Percentiles rank a stretch among this genome's conserved stretches.
phyloP scores from a whole-genome alignment of 2,797 vertebrate species.

The Xyrichtys novacula region DNA sequence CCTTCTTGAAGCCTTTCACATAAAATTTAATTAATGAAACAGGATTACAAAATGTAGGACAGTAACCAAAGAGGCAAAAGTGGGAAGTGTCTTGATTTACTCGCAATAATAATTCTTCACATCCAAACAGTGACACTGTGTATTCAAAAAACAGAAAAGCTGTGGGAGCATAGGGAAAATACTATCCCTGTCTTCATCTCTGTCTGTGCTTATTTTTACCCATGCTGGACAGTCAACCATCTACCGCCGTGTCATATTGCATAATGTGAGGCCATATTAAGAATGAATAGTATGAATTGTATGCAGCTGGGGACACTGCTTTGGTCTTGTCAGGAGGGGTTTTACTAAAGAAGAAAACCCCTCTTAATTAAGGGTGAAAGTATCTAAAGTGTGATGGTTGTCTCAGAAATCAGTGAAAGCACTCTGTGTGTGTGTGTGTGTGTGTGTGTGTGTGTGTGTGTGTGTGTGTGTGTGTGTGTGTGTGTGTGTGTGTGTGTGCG shows the following conservation, averaged over 20 bases:
- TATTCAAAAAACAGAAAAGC: constrained; percentile 1
- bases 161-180: constrained; percentile 19
- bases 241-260: neutral
- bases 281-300: no score
- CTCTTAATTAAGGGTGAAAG: no score
- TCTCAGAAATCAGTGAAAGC: no score
- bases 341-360: neutral
- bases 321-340: neutral
- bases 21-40: constrained; percentile 17
- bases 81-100: neutral
- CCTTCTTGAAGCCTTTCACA: neutral
- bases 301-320: no score
- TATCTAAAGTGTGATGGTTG: no score
- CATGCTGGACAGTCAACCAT: neutral
- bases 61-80: constrained; percentile 20
- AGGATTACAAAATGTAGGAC: constrained; percentile 24
- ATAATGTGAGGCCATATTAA: no score
- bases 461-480: no score
- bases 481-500: no score
- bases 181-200: constrained; percentile 4
- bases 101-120: neutral
- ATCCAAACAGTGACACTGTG: constrained; percentile 14
- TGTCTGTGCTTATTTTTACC: constrained; percentile 10
- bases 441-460: no score
- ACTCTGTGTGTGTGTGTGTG: no score